Percentiles rank a stretch among this genome's conserved stretches.
phyloP scores from a whole-genome alignment of 2,888 invertebrate species.

The Tipula unca region DNA sequence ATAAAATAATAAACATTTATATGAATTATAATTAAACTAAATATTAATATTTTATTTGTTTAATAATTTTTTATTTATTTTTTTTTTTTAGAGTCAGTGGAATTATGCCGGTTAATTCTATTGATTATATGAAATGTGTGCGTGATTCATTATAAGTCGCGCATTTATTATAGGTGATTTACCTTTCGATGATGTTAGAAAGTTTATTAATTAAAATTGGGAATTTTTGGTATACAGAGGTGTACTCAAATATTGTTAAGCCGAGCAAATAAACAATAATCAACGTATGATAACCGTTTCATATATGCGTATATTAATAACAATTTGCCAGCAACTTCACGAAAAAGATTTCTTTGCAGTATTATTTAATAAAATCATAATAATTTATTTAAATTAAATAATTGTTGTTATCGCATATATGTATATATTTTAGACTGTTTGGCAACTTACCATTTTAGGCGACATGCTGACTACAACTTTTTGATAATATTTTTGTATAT shows the following conservation, averaged over 20 bases:
- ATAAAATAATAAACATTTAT: not conserved
- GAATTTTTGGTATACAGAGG: not conserved
- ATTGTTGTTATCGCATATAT: not conserved
- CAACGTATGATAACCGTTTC: not conserved
- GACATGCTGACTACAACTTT: not conserved
- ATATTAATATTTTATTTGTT: slow-evolving; percentile 1
- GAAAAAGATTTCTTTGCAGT: too few species aligned
- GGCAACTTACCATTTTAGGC: slow-evolving; percentile 14
- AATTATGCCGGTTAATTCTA: not conserved
- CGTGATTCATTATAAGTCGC: too few species aligned
- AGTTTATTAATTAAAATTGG: not conserved
- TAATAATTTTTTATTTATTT: not conserved
- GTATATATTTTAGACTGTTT: not conserved
- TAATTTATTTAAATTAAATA: slow-evolving; percentile 18
- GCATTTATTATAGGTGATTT: too few species aligned
- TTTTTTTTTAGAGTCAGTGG: not conserved
- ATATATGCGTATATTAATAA: too few species aligned
- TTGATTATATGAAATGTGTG: not conserved
- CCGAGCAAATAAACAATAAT: not conserved
- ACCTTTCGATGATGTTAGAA: not conserved
- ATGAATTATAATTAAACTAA: not conserved
- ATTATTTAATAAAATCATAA: not conserved
- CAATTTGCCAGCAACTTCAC: not conserved
- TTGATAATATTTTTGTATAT: not conserved
- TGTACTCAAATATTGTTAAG: not conserved